Conservation (phyloP, 64 coral and sea anemone species). For the Hydrozoanthus tunicans region DNA sequence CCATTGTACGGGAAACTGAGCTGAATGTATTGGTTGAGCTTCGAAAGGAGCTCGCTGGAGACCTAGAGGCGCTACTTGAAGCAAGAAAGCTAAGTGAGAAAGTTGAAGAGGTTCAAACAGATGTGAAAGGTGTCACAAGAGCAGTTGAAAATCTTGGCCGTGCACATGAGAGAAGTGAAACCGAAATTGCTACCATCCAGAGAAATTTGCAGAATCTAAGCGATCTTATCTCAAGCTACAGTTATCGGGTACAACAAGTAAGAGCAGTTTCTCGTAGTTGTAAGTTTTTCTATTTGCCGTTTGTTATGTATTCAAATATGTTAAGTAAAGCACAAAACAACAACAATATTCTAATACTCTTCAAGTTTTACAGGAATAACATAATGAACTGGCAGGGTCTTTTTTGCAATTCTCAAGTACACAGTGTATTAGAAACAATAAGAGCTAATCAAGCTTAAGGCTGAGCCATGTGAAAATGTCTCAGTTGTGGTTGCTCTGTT, state of each 20-base stretch:
- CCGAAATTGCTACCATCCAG: background rate
- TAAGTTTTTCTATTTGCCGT: too few species aligned
- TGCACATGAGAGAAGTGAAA: background rate
- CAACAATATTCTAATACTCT: too few species aligned
- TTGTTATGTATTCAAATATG: too few species aligned
- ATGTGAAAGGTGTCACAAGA: background rate
- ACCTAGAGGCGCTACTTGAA: background rate
- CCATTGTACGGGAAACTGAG: slow-evolving; percentile 1
- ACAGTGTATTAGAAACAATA: too few species aligned
- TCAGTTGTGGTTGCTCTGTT: too few species aligned
- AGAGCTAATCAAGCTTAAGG: too few species aligned
- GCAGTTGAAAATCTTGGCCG: background rate
- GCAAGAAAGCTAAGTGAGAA: background rate
- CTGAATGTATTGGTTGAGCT: background rate
- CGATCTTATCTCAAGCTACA: background rate
- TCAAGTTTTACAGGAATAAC: too few species aligned
- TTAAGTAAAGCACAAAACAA: too few species aligned
- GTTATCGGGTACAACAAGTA: background rate
- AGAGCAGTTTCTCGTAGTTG: background rate
- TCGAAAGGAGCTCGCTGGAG: background rate
- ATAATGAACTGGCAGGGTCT: too few species aligned
- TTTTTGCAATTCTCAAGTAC: too few species aligned
- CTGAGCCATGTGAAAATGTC: too few species aligned
- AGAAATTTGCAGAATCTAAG: background rate
- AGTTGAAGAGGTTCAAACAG: background rate